A percentile compares a stretch with the other conserved stretches of the same genome.
Evolutionary conservation across 2,888 invertebrate genomes (phyloP).

Genomic region (Acleris laterana): DNA sequence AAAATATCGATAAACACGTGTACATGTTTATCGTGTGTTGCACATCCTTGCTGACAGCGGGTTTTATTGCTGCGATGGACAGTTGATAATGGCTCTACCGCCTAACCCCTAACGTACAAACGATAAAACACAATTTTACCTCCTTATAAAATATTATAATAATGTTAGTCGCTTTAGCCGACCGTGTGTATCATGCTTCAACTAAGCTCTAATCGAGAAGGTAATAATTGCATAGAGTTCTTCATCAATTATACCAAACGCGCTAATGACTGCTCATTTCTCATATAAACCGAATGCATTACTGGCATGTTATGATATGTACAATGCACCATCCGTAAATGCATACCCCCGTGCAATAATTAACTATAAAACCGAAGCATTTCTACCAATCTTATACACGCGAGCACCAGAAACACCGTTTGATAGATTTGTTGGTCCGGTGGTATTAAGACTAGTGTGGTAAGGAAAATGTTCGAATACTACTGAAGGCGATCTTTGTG

Average conservation of each 20-base stretch:
- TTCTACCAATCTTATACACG: constrained; percentile 13
- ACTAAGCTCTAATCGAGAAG: constrained; percentile 10
- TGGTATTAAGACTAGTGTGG: no score
- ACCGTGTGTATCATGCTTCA: constrained; percentile 25
- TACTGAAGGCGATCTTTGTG: no score
- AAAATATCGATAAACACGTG: no score
- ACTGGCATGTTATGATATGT: constrained; percentile 22
- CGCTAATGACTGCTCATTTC: constrained; percentile 22
- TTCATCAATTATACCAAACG: constrained; percentile 31
- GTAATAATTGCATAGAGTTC: constrained; percentile 23
- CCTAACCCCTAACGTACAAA: background rate
- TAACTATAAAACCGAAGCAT: constrained; percentile 3
- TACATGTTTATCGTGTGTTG: no score
- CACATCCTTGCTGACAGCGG: no score
- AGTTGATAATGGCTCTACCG: no score
- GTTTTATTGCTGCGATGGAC: no score
- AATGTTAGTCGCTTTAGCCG: background rate
- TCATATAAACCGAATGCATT: constrained; percentile 20
- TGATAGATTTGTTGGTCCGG: no score
- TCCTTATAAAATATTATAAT: background rate
- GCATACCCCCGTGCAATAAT: background rate
- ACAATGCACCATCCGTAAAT: background rate
- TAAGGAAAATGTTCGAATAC: no score
- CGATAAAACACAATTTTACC: background rate
- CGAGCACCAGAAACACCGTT: background rate